Evolutionary conservation across 2,797 vertebrate genomes (phyloP).

Genomic region (Syndactyla subalaris): DNA sequence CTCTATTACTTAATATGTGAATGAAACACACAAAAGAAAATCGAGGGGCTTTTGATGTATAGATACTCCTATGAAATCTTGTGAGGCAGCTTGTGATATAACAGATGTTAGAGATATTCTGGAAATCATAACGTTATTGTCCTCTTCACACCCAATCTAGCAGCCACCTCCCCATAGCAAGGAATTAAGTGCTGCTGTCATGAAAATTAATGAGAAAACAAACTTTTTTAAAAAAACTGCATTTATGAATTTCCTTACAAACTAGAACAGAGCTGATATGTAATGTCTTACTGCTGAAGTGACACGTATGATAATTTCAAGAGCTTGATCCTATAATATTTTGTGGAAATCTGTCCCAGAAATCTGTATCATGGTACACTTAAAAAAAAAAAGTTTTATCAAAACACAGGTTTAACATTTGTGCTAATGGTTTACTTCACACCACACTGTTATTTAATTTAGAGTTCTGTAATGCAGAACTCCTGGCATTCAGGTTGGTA

Average conservation of each 20-base stretch:
- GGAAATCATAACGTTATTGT: background rate
- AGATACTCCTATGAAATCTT: background rate
- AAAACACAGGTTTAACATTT: background rate
- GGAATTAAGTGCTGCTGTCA: background rate
- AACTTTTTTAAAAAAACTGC: background rate
- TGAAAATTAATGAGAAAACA: background rate
- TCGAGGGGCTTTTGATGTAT: background rate
- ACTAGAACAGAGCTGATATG: background rate
- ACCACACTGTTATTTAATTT: background rate
- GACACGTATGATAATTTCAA: background rate
- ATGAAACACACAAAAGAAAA: background rate
- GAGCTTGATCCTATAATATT: background rate
- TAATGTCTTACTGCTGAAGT: background rate
- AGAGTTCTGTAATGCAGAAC: background rate
- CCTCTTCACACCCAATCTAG: background rate
- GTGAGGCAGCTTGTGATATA: background rate
- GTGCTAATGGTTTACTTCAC: background rate
- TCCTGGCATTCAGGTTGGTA: background rate
- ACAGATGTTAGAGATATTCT: background rate
- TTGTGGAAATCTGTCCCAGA: background rate
- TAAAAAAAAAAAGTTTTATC: background rate
- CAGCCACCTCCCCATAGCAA: background rate
- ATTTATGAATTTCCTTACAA: background rate
- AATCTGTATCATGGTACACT: background rate
- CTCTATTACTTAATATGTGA: background rate